Conservation (phyloP, 2,888 invertebrate species). For the Cybosia mesomella region DNA sequence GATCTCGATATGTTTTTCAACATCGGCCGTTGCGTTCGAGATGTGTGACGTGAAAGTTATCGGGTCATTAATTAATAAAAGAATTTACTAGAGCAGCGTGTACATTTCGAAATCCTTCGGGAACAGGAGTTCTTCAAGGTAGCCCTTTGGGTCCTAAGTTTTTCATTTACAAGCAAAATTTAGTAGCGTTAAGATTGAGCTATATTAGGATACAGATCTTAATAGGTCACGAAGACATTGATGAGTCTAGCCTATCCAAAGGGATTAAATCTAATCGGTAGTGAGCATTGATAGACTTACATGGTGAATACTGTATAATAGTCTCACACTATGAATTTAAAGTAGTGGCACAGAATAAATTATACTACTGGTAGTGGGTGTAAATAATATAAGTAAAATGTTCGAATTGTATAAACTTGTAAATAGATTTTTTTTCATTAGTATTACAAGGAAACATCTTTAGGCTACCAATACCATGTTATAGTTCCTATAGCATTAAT, state of each 20-base stretch:
- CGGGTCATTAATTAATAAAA: slow-evolving; percentile 45
- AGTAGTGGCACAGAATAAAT: neutral
- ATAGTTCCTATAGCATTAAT: too few relatives aligned
- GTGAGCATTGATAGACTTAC: slow-evolving; percentile 8
- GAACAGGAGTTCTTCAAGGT: neutral
- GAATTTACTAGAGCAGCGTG: slow-evolving; percentile 11
- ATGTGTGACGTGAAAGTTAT: slow-evolving; percentile 46
- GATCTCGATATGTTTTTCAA: slow-evolving; percentile 63
- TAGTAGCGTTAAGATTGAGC: neutral
- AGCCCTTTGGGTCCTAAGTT: neutral
- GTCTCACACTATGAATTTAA: neutral
- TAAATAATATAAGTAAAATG: neutral
- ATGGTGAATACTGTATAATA: slow-evolving; percentile 3
- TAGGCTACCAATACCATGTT: too few relatives aligned
- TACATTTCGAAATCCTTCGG: neutral
- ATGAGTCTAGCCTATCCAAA: slow-evolving; percentile 7
- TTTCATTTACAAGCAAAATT: too few relatives aligned
- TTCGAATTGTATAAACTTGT: too few relatives aligned
- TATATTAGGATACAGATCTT: neutral
- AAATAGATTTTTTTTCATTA: too few relatives aligned
- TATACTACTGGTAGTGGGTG: neutral
- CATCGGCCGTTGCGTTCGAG: slow-evolving; percentile 49
- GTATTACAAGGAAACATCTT: too few relatives aligned
- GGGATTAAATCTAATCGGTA: slow-evolving; percentile 10
- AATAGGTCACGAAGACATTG: neutral